Evolutionary conservation across 2,113 vertebrate genomes (phyloP), one percentile per base, ranked within the genome.

Genomic region (Paramormyrops kingsleyae): DNA sequence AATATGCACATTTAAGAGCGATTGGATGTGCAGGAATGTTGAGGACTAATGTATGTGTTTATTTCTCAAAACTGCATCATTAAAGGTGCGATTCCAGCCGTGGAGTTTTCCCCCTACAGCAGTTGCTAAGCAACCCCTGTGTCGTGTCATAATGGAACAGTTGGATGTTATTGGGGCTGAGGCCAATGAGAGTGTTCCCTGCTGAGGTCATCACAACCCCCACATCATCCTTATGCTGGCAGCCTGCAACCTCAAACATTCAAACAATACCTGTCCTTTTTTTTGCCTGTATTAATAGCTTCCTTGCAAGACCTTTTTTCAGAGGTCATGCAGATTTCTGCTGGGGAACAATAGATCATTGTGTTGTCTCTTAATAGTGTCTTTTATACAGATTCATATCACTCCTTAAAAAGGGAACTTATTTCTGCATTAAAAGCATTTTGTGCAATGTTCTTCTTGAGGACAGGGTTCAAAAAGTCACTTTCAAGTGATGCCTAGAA

Each of bases 1-100:
- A 53, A 87, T 59, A 52, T 88, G 89, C 90, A 89, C 90, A 88
- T 4, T 90, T 70, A 87, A 88, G 88, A 91, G 35, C 27, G 77
- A 83, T 19, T 74, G 21, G 47, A 44, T 15, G 35, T 77, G 4
- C 39, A 15, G 59, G 85, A 89, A 46, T 74, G 46, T 87, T 87
- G 53, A 42, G 89, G 49, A 66, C 15, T 91, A 39, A 87, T 87
- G 44, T 47, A 49, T 62, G 49, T 89, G 52, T 91, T 52, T 80
- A 53, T 90, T 90, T 83, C 15, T 89, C 90, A 88, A 89, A 80
- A 87, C 39, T 50, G 17, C 90, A 56, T 88, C 3, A 4, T 83
- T 89, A 86, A 56, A 87, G 35, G 35, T 53, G 19, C 8, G 4
- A 44, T 91, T 66, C 91, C 47, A 90, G 70, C 70, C 24, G 9